Base-by-base conservation (phyloP, 2,797 vertebrate genomes). In the Bradypus variegatus region DNA sequence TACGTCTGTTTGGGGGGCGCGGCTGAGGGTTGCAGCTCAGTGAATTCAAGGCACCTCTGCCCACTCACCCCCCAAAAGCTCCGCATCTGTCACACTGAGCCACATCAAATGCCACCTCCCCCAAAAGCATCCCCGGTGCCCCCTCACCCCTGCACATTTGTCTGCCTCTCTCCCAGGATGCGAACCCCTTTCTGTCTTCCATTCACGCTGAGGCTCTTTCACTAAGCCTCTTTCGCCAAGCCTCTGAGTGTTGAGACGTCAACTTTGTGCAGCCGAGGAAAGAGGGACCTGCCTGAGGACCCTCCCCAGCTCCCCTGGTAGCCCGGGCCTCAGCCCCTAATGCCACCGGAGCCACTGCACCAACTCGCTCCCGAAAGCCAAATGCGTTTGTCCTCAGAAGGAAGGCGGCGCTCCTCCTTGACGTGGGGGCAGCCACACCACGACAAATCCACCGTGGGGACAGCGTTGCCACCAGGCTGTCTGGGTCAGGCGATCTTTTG, bases 201-300 rank as follows among this genome's bases (percentile, higher is more conserved):
- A 2, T 53, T 38, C 69, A 7, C 15, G 4, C 50, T 53, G 67
- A 78, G 29, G 19, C 25, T 27, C 29, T 16, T 36, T 33, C 21
- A 29, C 5, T 1, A 38, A 16, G n/a, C n/a, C n/a, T n/a, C n/a
- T n/a, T n/a, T n/a, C 27, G 38, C 50, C 0, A 0, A 25, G 73
- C 48, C 25, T 18, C 21, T 65, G 2, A 13, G 50, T 14, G 36
- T 53, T 15, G 18, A 19, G 70, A 64, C 0, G 1, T 70, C 36
- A 1, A 48, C 33, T 31, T 60, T 75, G 82, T 2, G 6, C 29
- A 10, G 55, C 23, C 5, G 4, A 60, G 62, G n/a, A n/a, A 72
- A 64, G 36, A 36, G 75, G 67, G 70, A 1, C 3, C 25, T 6
- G 21, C 67, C 67, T 15, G 15, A 19, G n/a, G 25, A 36, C n/a